A percentile compares a stretch with the other conserved stretches of the same genome.
Evolutionary conservation across 2,113 vertebrate species (phyloP).

Genomic region (Nannospalax galili): DNA sequence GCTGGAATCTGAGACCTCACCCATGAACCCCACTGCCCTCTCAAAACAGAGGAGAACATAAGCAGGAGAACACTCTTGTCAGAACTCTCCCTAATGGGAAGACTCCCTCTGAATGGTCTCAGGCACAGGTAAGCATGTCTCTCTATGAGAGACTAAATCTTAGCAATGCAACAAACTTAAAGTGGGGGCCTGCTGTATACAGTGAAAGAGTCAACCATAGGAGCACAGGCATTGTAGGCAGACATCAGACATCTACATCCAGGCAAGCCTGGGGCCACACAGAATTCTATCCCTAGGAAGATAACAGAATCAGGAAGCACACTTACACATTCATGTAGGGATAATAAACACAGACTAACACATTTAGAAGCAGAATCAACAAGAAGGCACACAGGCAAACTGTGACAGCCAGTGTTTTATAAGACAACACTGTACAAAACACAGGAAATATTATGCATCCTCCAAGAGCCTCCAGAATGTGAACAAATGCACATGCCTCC

Average conservation of each 20-base stretch:
- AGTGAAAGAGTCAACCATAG: background rate
- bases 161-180: background rate
- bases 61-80: background rate
- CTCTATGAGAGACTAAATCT: background rate
- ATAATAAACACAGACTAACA: background rate
- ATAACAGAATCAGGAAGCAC: background rate
- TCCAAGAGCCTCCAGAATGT: no score
- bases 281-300: background rate
- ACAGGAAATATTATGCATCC: background rate
- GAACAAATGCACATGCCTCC: background rate
- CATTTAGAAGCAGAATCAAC: background rate
- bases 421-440: background rate
- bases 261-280: background rate
- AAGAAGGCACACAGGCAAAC: conserved; percentile 13
- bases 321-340: background rate
- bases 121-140: no score
- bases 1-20: background rate
- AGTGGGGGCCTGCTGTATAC: background rate
- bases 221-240: background rate
- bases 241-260: background rate
- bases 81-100: background rate
- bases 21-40: background rate
- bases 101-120: background rate
- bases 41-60: background rate
- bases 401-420: background rate